A percentile compares a stretch with the other conserved stretches of the same genome.
These are phyloP conservation scores for Acronicta leporina DNA, from an alignment of 2,888 invertebrate species.

Conservation along the genomic window DNA sequence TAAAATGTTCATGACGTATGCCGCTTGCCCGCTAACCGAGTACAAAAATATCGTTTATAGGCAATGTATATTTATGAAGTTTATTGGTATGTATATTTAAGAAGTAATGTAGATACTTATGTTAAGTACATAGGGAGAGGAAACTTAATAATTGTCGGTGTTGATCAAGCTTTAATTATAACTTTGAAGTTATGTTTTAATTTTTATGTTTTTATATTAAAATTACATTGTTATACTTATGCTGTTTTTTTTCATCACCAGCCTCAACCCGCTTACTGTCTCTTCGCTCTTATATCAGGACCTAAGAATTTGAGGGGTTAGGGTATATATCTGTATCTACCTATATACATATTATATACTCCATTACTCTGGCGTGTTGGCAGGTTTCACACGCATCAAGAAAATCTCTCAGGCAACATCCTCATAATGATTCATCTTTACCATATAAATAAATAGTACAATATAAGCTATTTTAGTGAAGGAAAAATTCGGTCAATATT, in stretches of 20 bases:
- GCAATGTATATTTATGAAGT: not conserved
- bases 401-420: too few species aligned
- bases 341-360: too few species aligned
- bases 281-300: too few species aligned
- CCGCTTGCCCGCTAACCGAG: not conserved
- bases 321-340: too few species aligned
- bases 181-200: not conserved
- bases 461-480: too few species aligned
- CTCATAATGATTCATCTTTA: too few species aligned
- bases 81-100: not conserved
- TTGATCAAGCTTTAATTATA: constrained; percentile 8
- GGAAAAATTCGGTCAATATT: too few species aligned
- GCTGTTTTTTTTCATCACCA: not conserved
- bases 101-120: too few species aligned
- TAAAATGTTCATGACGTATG: not conserved
- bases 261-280: not conserved
- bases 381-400: too few species aligned
- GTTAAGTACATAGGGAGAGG: not conserved
- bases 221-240: not conserved
- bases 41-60: not conserved
- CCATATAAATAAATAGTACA: too few species aligned
- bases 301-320: too few species aligned
- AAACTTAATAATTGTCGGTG: not conserved
- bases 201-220: not conserved
- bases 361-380: too few species aligned